Conservation (phyloP, 2,797 vertebrate genomes). For the Dermochelys coriacea region DNA sequence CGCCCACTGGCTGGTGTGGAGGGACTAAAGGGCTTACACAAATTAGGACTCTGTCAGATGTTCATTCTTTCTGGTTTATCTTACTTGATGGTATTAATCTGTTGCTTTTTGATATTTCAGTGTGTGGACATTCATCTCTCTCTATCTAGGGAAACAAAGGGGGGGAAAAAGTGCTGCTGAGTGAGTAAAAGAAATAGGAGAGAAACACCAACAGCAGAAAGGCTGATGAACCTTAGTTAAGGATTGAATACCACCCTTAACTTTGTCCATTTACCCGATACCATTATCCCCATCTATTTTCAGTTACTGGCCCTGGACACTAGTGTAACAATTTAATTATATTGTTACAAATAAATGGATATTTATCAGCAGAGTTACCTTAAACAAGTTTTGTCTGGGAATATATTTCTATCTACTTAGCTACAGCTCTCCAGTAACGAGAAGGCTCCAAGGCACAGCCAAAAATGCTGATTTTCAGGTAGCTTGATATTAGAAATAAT, state of each 20-base stretch:
- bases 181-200: neutral
- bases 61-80: neutral
- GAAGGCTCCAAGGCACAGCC: neutral
- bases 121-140: rapidly evolving
- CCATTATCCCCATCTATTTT: neutral
- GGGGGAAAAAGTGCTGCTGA: neutral
- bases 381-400: neutral
- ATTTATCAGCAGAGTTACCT: neutral
- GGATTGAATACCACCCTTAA: neutral
- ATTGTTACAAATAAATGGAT: neutral
- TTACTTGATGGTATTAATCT: neutral
- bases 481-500: neutral
- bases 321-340: neutral
- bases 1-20: neutral
- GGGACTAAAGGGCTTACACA: neutral
- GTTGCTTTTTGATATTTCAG: neutral
- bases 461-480: neutral
- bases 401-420: neutral
- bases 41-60: rapidly evolving
- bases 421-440: neutral
- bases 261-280: neutral
- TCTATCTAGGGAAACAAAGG: neutral
- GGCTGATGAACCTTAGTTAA: neutral
- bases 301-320: neutral
- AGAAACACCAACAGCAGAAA: neutral